phyloP scores from a whole-genome alignment of 2,797 vertebrate species.

The Florisuga fusca region DNA sequence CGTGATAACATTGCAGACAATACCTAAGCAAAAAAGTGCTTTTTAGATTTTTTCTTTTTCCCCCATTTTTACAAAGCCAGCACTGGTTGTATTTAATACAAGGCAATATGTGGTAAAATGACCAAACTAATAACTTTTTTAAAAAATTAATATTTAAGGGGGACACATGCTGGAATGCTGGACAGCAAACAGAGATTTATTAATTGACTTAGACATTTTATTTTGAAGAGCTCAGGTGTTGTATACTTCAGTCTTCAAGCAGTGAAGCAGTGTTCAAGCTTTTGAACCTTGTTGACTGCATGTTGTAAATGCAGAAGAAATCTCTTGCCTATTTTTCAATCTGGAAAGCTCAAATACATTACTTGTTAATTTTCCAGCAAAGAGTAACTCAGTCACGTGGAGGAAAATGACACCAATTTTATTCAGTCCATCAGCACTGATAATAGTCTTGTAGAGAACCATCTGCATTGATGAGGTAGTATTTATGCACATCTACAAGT shows the following conservation, averaged over 20 bases:
- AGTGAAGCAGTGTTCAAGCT: too few species aligned
- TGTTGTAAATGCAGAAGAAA: not conserved
- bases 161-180: not conserved
- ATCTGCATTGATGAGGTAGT: not conserved
- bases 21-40: not conserved
- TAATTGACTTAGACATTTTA: not conserved
- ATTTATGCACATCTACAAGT: not conserved
- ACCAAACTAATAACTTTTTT: not conserved
- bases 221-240: not conserved
- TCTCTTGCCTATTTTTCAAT: not conserved
- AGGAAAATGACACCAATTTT: slow-evolving; percentile 37
- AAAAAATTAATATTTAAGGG: not conserved
- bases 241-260: not conserved
- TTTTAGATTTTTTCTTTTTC: not conserved
- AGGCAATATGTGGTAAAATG: not conserved
- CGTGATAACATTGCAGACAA: not conserved
- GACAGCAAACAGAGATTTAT: accelerated
- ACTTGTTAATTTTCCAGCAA: slow-evolving; percentile 34
- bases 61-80: not conserved
- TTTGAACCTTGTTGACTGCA: not conserved
- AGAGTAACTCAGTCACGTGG: slow-evolving; percentile 13
- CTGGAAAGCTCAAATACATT: not conserved
- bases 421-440: slow-evolving; percentile 39
- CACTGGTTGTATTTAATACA: not conserved
- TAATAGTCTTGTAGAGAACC: not conserved